Evolutionary conservation across 2,888 invertebrate genomes (phyloP), one percentile per base, ranked within the genome.

Genomic region (Tiliacea aurago): DNA sequence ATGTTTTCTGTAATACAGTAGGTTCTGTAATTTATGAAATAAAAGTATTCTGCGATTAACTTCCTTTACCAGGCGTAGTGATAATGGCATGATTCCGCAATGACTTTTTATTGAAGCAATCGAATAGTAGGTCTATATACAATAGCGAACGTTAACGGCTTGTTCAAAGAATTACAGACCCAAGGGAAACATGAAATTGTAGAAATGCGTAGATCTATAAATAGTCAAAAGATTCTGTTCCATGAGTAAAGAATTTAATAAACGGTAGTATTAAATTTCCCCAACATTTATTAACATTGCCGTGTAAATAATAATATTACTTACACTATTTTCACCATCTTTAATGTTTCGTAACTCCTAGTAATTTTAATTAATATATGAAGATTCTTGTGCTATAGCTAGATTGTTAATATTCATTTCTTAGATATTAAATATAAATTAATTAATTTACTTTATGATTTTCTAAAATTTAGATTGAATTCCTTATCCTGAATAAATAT

Each of bases 81-180:
- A 20, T 47, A 58, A 20, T 33, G 9, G 33, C 51, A 20, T 63
- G 3, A 73, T 23, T 72, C 56, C 23, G 51, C 13, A 23, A 23
- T 47, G 41, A 33, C 18, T 59, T 80, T 73, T 73, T 76, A 73
- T 73, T 59, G 37, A 64, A 37, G 59, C 47, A 73, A 41, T 80
- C 53, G 53, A 77, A 73, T 47, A 58, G 45, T 70, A 64, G 33
- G 41, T 4, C 13, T 51, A 18, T 70, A 47, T 33, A 76, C 73
- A 64, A 63, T 13, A 33, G 37, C 10, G 56, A 28, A 72, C 45
- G 37, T 43, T 76, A 64, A 64, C 59, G 59, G 33, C 51, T 59
- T 43, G 11, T 53, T 13, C 62, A 80, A 80, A 74, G 75, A 77
- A 64, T 64, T 61, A 77, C 28, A 37, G 74, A 55, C 80, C 80